phyloP scores from a whole-genome alignment of 2,797 vertebrate genomes.

The Cheirogaleus major region DNA sequence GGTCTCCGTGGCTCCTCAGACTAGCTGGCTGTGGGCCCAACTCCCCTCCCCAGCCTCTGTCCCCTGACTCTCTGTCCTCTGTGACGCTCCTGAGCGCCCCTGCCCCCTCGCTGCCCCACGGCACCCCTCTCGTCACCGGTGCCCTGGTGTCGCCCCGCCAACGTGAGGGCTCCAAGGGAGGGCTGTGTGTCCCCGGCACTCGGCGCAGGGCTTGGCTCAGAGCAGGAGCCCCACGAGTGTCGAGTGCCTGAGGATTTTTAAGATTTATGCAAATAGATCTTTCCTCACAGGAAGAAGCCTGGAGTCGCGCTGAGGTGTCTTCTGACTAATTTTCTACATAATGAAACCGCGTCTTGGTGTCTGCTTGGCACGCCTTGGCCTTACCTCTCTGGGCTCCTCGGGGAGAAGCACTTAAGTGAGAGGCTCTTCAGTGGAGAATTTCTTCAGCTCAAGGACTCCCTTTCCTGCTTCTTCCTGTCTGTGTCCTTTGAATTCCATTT shows the following conservation, averaged over 20 bases:
- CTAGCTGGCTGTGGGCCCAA: background rate
- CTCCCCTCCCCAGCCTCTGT: accelerated
- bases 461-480: background rate
- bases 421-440: background rate
- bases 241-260: background rate
- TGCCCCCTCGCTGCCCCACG: accelerated
- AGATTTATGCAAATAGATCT: background rate
- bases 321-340: background rate
- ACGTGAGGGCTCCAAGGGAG: background rate
- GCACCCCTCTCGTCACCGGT: background rate
- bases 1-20: background rate
- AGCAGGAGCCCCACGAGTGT: background rate
- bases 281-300: background rate
- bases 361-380: background rate
- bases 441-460: constrained; percentile 18
- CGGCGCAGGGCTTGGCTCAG: too few relatives aligned
- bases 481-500: background rate
- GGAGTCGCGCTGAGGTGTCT: background rate
- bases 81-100: background rate
- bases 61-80: background rate
- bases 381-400: background rate
- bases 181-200: background rate
- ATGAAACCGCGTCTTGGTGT: background rate
- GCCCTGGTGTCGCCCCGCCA: background rate
- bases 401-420: background rate